Conservation (phyloP, 2,888 invertebrate species). For the Lasioglossum calceatum region DNA sequence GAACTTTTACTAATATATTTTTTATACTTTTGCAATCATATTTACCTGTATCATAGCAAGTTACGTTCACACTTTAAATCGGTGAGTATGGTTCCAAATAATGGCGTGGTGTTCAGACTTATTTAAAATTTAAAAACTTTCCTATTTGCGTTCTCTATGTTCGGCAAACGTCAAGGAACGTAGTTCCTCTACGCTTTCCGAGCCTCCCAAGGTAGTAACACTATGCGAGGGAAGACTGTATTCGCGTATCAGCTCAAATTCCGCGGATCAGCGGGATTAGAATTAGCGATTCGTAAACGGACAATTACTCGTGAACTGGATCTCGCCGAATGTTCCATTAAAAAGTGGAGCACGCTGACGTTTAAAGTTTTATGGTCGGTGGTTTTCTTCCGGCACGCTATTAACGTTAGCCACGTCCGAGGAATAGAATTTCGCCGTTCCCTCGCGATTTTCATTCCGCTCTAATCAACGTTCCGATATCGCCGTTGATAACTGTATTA, state of each 20-base stretch:
- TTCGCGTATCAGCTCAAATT: not conserved
- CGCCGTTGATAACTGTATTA: slow-evolving; percentile 5
- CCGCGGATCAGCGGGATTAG: not conserved
- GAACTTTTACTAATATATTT: too few relatives aligned
- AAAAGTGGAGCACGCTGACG: not conserved
- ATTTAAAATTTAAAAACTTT: too few relatives aligned
- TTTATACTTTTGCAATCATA: too few relatives aligned
- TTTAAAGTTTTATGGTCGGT: not conserved
- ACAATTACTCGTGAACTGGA: not conserved
- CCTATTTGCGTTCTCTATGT: too few relatives aligned
- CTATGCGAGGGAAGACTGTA: too few relatives aligned
- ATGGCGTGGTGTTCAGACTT: too few relatives aligned
- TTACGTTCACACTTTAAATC: too few relatives aligned
- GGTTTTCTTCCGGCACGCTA: slow-evolving; percentile 1
- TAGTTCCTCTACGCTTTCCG: too few relatives aligned
- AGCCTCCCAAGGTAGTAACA: too few relatives aligned
- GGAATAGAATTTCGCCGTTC: slow-evolving; percentile 7
- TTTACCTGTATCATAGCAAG: too few relatives aligned
- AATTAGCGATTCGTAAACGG: slow-evolving; percentile 12
- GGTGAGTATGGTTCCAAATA: too few relatives aligned
- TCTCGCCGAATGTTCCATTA: not conserved
- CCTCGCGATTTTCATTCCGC: not conserved
- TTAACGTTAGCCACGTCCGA: not conserved
- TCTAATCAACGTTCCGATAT: slow-evolving; percentile 1
- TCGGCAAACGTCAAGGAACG: too few relatives aligned